Percentiles rank a stretch among this genome's conserved stretches.
Conservation (phyloP, 1,140 invertebrate genomes). For the Andricus grossulariae region DNA sequence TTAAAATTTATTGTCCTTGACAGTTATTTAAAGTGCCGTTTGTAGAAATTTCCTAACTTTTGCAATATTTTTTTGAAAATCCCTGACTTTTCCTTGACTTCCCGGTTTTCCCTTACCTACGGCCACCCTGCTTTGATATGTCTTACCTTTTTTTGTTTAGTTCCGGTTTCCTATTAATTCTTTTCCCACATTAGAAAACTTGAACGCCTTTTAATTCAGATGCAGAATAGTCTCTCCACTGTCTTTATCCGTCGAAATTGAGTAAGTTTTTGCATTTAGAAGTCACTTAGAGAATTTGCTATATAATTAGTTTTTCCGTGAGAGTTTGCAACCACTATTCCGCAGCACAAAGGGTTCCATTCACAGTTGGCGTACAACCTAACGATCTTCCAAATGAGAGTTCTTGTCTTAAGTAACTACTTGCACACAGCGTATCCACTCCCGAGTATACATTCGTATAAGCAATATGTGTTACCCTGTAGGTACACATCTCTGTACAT, state of each 20-base stretch:
- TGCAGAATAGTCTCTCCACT: background rate
- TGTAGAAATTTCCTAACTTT: no score
- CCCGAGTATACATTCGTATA: slow-evolving; percentile 7
- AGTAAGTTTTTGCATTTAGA: slow-evolving; percentile 31
- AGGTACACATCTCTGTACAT: background rate
- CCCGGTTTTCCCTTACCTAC: no score
- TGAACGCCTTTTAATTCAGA: background rate
- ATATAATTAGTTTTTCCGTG: slow-evolving; percentile 30
- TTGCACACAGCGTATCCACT: slow-evolving; percentile 1
- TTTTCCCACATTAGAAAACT: no score
- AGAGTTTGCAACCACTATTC: slow-evolving; percentile 26
- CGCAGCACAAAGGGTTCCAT: slow-evolving; percentile 19
- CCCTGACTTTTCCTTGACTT: no score
- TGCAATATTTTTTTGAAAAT: no score
- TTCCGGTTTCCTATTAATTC: no score
- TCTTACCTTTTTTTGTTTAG: no score
- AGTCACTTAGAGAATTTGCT: slow-evolving; percentile 20
- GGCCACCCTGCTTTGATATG: no score
- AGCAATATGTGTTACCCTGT: slow-evolving; percentile 1
- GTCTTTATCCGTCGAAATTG: background rate
- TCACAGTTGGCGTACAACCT: slow-evolving; percentile 30
- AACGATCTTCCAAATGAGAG: slow-evolving; percentile 31
- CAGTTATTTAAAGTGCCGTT: no score
- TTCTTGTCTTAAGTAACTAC: slow-evolving; percentile 31
- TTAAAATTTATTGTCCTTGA: no score